Percentiles rank a stretch among this genome's conserved stretches.
phyloP scores from a whole-genome alignment of 2,113 vertebrate species.

The Heloderma charlesbogerti region DNA sequence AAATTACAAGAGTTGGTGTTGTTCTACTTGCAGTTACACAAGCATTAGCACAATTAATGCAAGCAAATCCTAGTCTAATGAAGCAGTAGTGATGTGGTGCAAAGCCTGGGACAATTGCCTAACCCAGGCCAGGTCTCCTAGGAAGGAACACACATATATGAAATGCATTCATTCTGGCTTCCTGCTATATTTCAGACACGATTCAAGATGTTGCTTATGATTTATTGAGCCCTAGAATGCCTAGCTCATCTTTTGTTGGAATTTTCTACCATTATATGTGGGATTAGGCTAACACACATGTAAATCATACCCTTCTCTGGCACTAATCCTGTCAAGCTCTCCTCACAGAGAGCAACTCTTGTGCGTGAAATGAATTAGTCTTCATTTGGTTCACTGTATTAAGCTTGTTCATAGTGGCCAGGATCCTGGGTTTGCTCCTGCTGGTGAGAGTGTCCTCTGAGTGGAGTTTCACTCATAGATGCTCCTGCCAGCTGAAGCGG shows the following conservation, averaged over 20 bases:
- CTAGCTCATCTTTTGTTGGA: neutral
- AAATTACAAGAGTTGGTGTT: too few species aligned
- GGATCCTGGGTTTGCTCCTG: neutral
- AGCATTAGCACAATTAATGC: too few species aligned
- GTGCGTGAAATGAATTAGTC: neutral
- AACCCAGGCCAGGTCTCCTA: neutral
- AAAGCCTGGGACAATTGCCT: neutral
- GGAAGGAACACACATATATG: neutral
- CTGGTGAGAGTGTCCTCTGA: neutral
- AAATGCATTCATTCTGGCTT: neutral
- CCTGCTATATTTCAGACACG: neutral
- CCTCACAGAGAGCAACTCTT: neutral
- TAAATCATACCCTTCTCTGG: neutral
- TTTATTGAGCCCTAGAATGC: neutral
- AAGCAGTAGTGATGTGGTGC: too few species aligned
- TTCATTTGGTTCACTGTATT: neutral
- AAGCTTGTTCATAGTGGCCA: neutral
- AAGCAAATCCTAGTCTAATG: too few species aligned
- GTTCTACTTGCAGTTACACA: too few species aligned
- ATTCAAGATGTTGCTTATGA: neutral
- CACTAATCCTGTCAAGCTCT: neutral
- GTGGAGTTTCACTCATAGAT: neutral
- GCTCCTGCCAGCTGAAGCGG: neutral
- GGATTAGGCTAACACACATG: neutral
- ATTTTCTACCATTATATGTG: neutral